phyloP scores from a whole-genome alignment of 2,888 invertebrate species.

The Mythimna loreyi region DNA sequence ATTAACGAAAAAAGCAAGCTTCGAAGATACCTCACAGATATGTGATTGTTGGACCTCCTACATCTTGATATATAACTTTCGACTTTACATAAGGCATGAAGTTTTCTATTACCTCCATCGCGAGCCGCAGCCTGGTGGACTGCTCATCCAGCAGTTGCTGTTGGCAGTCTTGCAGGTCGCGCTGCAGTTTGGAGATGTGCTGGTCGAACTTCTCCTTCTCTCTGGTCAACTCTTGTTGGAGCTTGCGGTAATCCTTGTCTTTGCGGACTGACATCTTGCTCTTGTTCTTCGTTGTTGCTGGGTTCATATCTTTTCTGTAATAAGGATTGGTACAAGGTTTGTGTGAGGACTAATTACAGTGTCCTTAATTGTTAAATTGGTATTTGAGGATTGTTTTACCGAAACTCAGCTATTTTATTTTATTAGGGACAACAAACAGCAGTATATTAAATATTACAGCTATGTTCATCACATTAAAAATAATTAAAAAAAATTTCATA shows the following conservation, averaged over 20 bases:
- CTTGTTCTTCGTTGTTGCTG: constrained; percentile 94
- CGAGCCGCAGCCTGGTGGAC: constrained; percentile 93
- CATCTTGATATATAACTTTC: neutral
- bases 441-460: no score
- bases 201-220: constrained; percentile 99
- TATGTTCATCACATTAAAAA: no score
- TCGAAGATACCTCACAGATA: neutral
- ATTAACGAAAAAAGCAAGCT: neutral
- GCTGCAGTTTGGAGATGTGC: constrained; percentile 95
- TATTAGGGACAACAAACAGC: no score
- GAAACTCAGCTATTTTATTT: no score
- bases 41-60: neutral
- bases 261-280: constrained; percentile 96
- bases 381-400: no score
- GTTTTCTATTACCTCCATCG: constrained; percentile 94
- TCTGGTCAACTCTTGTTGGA: constrained; percentile 98
- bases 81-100: neutral
- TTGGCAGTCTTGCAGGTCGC: constrained; percentile 96
- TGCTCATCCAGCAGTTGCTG: constrained; percentile 94
- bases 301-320: constrained; percentile 91
- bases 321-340: neutral
- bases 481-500: no score
- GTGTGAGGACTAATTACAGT: neutral
- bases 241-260: constrained; percentile 98
- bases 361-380: neutral